Evolutionary conservation across 2,888 invertebrate genomes (phyloP).

Genomic region (Diaperis boleti): DNA sequence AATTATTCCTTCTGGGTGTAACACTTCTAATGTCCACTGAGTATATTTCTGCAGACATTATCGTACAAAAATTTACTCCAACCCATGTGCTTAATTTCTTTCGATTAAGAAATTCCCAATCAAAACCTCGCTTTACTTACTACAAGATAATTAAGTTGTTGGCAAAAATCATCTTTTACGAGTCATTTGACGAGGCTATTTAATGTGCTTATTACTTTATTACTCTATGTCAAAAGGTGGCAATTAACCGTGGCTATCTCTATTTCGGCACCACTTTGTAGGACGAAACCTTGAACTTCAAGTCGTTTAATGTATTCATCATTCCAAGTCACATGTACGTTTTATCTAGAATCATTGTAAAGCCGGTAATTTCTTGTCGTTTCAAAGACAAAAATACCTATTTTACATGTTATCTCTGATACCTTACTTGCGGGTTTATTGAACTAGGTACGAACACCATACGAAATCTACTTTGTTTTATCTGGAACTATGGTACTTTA

Average conservation of each 20-base stretch:
- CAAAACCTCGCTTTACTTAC: no score
- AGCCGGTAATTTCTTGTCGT: constrained; percentile 14
- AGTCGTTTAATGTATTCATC: constrained; percentile 5
- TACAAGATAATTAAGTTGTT: no score
- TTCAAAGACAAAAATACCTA: constrained; percentile 8
- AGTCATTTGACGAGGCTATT: constrained; percentile 17
- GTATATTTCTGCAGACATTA: no score
- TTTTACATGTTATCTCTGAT: constrained; percentile 18
- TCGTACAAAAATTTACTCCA: no score
- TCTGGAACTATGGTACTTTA: constrained; percentile 14
- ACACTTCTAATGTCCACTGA: no score
- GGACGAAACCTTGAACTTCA: constrained; percentile 23
- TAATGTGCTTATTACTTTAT: constrained; percentile 26
- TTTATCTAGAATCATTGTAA: constrained; percentile 4
- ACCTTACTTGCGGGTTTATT: constrained; percentile 23
- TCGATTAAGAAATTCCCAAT: no score
- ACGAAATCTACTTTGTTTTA: constrained; percentile 4
- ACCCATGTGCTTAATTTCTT: no score
- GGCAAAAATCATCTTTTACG: no score
- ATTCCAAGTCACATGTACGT: background rate
- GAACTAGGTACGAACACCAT: constrained; percentile 19
- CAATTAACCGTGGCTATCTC: constrained; percentile 17
- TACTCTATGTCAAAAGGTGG: constrained; percentile 5
- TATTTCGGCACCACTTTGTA: constrained; percentile 16
- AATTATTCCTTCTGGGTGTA: no score